Conservation (phyloP, 53 echinoderm and acorn worm genomes). For the Henricia sp. region DNA sequence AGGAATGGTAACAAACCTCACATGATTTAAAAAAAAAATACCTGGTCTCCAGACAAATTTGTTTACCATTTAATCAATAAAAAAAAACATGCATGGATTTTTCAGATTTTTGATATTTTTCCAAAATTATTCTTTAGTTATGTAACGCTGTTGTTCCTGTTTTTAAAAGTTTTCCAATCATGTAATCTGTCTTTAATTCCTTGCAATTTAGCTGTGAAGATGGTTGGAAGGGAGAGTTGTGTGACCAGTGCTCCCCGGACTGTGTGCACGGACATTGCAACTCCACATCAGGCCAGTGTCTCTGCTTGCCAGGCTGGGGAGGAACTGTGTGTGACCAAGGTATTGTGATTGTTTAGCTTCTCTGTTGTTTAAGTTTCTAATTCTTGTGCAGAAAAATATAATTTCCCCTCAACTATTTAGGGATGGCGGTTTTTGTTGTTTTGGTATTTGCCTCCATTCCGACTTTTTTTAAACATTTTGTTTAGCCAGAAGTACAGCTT, state of each 20-base stretch:
- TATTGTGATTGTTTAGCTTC: background rate
- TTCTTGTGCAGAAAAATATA: no score
- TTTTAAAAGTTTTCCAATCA: background rate
- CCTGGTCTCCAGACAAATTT: background rate
- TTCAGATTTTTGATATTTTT: background rate
- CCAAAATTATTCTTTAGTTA: background rate
- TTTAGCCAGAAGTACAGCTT: no score
- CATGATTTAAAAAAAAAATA: background rate
- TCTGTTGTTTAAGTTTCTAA: no score
- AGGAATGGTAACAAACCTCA: background rate
- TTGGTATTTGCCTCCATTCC: no score
- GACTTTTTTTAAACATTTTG: no score
- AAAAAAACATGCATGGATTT: background rate
- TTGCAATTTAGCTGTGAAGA: slow-evolving; percentile 62
- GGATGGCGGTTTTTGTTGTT: no score
- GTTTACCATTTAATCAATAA: background rate
- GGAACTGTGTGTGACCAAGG: slow-evolving; percentile 80
- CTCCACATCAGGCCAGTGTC: slow-evolving; percentile 75
- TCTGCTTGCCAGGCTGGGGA: slow-evolving; percentile 79
- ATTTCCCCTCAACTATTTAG: no score
- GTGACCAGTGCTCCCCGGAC: slow-evolving; percentile 69
- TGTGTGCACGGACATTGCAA: slow-evolving; percentile 73
- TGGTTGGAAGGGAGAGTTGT: slow-evolving; percentile 86
- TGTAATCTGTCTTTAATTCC: background rate
- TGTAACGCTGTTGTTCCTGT: no score